Base-by-base conservation (phyloP, 2,113 vertebrate species). In the Camarhynchus parvulus region DNA sequence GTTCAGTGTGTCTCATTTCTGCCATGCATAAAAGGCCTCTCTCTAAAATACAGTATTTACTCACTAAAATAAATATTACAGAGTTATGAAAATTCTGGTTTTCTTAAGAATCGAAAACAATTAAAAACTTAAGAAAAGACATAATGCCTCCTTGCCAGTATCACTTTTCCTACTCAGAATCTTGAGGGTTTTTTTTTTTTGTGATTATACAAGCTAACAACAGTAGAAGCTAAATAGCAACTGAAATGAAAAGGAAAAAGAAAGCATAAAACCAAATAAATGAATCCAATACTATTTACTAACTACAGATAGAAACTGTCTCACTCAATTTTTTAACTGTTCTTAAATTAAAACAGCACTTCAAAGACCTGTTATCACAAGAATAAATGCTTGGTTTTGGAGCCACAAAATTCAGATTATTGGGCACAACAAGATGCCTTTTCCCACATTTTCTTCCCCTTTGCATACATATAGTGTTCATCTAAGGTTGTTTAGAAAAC, bases 241-340 rank as follows among this genome's bases (percentile, higher is more conserved):
- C 25, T 69, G 59, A n/a, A 94, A 92, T 67, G n/a, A 93, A 92
- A 90, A 87, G 21, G 39, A 35, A 66, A 63, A 72, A 67, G 56
- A 82, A 56, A 28, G 10, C 13, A 46, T 37, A 50, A 87, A 82
- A 3, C 1, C 21, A 82, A n/a, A 8, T 73, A 69, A 63, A 73
- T 62, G 3, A 89, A 90, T 89, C 22, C 42, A 86, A n/a, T 62
- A 50, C 13, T 79, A 52, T n/a, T 84, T 55, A 70, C 46, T 68
- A 76, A 37, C 21, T 86, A 66, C 6, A 72, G 25, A 56, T 25
- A 74, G 19, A 66, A 44, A 22, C 35, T 31, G 46, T 70, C 7
- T 67, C 17, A 20, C 21, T 74, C 37, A 0, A 2, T 64, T 49
- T 39, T 35, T 25, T 0, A 21, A 42, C 10, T 28, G 70, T 53